Percentiles rank a stretch among this genome's conserved stretches.
Evolutionary conservation across 2,113 vertebrate species (phyloP).

Genomic region (Hystrix cristata): DNA sequence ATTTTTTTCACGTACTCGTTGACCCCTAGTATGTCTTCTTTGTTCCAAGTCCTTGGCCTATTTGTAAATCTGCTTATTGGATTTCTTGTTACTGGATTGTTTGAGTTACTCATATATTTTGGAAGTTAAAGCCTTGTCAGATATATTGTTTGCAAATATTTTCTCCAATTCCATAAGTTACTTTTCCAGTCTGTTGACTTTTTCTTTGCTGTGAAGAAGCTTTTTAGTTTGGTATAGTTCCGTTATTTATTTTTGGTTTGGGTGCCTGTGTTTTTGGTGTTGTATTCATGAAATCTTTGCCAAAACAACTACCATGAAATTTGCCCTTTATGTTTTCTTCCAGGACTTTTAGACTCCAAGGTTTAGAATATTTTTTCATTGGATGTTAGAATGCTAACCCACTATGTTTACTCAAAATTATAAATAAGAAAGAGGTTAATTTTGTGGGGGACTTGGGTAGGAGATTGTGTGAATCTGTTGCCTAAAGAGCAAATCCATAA

Average conservation of each 20-base stretch:
- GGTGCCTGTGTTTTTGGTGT: background rate
- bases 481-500: slow-evolving; percentile 16
- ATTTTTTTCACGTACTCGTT: background rate
- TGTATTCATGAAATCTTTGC: background rate
- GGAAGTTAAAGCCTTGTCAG: background rate
- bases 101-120: background rate
- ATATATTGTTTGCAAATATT: background rate
- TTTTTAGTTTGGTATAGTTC: background rate
- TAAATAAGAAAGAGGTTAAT: background rate
- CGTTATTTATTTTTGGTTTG: background rate
- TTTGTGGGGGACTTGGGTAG: background rate
- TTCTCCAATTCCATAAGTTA: background rate
- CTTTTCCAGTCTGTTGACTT: background rate
- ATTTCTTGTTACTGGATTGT: background rate
- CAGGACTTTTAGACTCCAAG: background rate
- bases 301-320: background rate
- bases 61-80: background rate
- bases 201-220: background rate
- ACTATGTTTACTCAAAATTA: slow-evolving; percentile 48
- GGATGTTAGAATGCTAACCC: slow-evolving; percentile 8
- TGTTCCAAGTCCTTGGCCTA: background rate
- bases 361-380: slow-evolving; percentile 59
- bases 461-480: background rate
- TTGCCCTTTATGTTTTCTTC: background rate
- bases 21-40: background rate